phyloP scores from a whole-genome alignment of 2,797 vertebrate species.

The Channa striata region DNA sequence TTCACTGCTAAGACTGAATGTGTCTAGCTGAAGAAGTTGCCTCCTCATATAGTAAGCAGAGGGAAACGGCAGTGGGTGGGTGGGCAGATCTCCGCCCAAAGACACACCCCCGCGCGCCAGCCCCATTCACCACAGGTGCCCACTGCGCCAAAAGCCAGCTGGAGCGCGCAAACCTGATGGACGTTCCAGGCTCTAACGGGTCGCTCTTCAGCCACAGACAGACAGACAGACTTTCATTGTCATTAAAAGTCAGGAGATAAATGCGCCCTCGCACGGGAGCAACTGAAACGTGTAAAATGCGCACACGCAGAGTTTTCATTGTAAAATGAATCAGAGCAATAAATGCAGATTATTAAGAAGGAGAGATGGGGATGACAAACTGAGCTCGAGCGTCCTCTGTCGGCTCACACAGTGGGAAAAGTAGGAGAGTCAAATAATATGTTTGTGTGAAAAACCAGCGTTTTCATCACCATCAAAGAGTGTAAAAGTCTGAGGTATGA shows the following conservation, averaged over 20 bases:
- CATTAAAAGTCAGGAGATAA: conserved; percentile 11
- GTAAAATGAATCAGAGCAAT: not conserved
- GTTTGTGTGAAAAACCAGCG: not conserved
- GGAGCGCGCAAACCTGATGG: conserved; percentile 39
- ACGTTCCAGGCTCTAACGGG: conserved; percentile 47
- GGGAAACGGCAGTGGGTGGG: conserved; percentile 55
- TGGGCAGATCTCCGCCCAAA: conserved; percentile 65
- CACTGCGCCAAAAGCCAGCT: conserved; percentile 48
- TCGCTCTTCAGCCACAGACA: not conserved
- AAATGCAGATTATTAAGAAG: too few species aligned
- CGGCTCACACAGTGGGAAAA: too few species aligned
- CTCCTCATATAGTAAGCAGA: conserved; percentile 75
- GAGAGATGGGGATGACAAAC: not conserved
- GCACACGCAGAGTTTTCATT: not conserved
- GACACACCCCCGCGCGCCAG: conserved; percentile 73
- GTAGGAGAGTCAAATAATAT: too few species aligned
- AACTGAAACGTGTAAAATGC: not conserved
- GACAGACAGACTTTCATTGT: not conserved
- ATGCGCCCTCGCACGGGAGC: not conserved
- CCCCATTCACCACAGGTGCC: conserved; percentile 68
- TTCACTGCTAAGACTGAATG: not conserved
- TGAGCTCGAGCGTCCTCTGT: conserved; percentile 69
- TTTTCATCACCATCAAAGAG: too few species aligned
- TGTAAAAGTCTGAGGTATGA: not conserved
- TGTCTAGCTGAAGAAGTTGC: conserved; percentile 27